Evolutionary conservation across 2,113 vertebrate species (phyloP).

Genomic region (Ophiodon elongatus): DNA sequence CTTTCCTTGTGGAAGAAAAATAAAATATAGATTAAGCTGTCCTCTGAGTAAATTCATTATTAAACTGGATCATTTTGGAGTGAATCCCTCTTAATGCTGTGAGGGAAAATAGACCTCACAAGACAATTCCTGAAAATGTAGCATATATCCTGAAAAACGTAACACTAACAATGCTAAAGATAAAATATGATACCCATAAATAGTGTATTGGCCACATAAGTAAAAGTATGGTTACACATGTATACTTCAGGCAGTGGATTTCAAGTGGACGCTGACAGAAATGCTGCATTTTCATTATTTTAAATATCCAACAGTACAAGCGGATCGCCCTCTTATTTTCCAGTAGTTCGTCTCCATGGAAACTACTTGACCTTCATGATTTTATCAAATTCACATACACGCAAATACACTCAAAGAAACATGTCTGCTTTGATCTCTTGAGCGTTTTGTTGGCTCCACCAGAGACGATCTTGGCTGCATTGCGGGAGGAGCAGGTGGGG

Average conservation of each 20-base stretch:
- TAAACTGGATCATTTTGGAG: neutral
- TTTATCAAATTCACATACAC: neutral
- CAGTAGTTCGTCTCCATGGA: conserved; percentile 16
- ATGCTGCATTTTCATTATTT: neutral
- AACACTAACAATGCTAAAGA: neutral
- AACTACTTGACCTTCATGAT: neutral
- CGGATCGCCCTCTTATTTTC: neutral
- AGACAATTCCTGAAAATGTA: neutral
- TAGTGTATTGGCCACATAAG: neutral
- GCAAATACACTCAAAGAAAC: neutral
- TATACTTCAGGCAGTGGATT: neutral
- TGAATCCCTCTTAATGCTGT: neutral
- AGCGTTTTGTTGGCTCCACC: conserved; percentile 92
- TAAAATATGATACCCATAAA: neutral
- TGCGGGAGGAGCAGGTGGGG: conserved; percentile 93
- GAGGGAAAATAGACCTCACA: neutral
- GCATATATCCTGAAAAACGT: neutral
- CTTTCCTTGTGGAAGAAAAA: neutral
- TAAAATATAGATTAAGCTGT: neutral
- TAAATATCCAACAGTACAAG: neutral
- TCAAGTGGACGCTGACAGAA: neutral
- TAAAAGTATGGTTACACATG: neutral
- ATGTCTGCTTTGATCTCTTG: conserved; percentile 83
- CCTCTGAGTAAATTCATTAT: neutral
- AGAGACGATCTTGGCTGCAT: conserved; percentile 91